Evolutionary conservation across 2,888 invertebrate species (phyloP).

Genomic region (Perdita meconis): DNA sequence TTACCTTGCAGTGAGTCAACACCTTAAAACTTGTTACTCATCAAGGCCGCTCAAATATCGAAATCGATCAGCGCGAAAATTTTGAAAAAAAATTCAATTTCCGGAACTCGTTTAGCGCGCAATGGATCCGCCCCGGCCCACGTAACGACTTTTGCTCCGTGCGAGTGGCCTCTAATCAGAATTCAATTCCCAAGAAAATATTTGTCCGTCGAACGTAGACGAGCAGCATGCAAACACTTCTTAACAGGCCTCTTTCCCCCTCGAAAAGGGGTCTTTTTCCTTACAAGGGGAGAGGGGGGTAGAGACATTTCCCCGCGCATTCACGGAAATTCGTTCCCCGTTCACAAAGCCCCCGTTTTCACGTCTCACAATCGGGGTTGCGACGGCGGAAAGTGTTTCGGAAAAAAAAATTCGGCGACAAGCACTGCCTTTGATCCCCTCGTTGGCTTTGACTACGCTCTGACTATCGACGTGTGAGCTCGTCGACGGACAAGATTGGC

Average conservation of each 20-base stretch:
- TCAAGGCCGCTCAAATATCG: too few relatives aligned
- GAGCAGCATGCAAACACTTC: slow-evolving; percentile 17
- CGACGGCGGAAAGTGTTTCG: slow-evolving; percentile 23
- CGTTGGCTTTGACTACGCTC: slow-evolving; percentile 20
- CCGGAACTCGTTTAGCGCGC: neutral
- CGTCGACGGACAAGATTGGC: slow-evolving; percentile 52
- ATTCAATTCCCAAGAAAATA: slow-evolving; percentile 49
- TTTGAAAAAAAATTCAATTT: slow-evolving; percentile 12
- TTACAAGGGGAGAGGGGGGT: too few relatives aligned
- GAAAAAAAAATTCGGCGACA: slow-evolving; percentile 18
- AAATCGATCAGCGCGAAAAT: neutral
- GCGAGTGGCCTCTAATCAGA: slow-evolving; percentile 41
- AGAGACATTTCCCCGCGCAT: neutral
- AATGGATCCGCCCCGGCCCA: neutral
- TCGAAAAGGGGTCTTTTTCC: neutral
- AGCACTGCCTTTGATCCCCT: slow-evolving; percentile 35
- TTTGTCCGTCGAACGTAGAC: slow-evolving; percentile 18
- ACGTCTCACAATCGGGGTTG: slow-evolving; percentile 33
- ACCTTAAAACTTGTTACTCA: too few relatives aligned
- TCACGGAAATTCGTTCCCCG: slow-evolving; percentile 21
- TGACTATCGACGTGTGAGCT: slow-evolving; percentile 37
- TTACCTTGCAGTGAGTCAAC: too few relatives aligned
- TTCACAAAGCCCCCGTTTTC: slow-evolving; percentile 6
- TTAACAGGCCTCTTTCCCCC: neutral
- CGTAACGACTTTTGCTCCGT: neutral